These are phyloP conservation scores for Zaprionus vittiger DNA, from an alignment of 1,140 invertebrate genomes.

Conservation along the genomic window DNA sequence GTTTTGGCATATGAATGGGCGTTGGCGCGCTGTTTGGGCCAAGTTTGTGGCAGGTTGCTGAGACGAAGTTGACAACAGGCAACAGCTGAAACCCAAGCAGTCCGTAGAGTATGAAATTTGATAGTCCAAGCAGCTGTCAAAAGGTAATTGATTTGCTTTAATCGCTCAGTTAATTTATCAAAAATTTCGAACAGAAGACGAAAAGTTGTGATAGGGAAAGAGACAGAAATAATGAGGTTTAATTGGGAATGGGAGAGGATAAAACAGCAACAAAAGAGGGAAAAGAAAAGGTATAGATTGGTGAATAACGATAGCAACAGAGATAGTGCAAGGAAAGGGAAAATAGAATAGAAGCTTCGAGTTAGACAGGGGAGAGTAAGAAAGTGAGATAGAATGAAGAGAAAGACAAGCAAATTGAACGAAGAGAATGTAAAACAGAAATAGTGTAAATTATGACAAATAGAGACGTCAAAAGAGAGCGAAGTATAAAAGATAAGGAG, in stretches of 20 bases:
- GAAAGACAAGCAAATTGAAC: not conserved
- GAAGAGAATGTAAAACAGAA: not conserved
- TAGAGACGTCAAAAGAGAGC: not conserved
- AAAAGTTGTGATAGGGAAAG: not conserved
- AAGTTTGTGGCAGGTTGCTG: slow-evolving; percentile 68
- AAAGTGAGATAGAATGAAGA: not conserved
- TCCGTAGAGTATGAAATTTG: slow-evolving; percentile 41
- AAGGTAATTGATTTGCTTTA: slow-evolving; percentile 21
- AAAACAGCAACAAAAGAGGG: not conserved
- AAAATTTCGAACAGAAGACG: slow-evolving; percentile 6
- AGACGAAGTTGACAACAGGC: slow-evolving; percentile 43
- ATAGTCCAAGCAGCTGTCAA: slow-evolving; percentile 12
- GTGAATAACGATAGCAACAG: not conserved
- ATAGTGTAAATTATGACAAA: not conserved
- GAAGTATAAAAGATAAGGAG: not conserved
- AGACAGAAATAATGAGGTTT: not conserved
- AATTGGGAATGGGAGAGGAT: not conserved
- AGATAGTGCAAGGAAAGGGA: not conserved
- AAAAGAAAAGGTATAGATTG: not conserved
- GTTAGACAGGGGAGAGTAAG: not conserved
- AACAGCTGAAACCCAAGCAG: slow-evolving; percentile 20
- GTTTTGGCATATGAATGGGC: slow-evolving; percentile 42
- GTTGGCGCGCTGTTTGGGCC: slow-evolving; percentile 34
- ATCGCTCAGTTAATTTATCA: slow-evolving; percentile 38
- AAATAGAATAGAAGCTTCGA: not conserved